Base-by-base conservation (phyloP, 2,888 invertebrate genomes). In the Agrotis clavis region DNA sequence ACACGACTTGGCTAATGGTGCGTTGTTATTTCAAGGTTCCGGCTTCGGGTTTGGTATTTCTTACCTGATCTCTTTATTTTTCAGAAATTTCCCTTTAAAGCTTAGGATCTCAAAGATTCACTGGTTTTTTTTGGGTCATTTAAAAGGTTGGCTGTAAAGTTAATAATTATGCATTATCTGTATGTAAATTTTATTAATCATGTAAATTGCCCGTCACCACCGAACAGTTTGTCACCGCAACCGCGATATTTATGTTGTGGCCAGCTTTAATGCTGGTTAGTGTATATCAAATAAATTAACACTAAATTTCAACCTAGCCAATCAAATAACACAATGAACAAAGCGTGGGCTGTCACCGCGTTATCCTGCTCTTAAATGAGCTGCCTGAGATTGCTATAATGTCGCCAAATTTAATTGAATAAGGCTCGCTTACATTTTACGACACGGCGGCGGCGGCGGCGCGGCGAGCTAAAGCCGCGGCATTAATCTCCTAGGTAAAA, bases 391-490 rank as follows among this genome's bases (percentile, higher is more conserved):
- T 94, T 93, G 95, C 94, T 94, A 94, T 95, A 94, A 95, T 94
- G 93, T 93, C 93, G 92, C 93, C 91, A 89, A 93, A 93, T 96
- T 95, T 95, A 96, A 96, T 96, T 94, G 94, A 96, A 96, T 95
- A 94, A 94, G 93, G 93, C 90, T 95, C 94, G 95, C 93, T 95
- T 94, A 95, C 94, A 95, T 94, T 95, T 96, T 93, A 94, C 92
- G 94, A 93, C 92, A 90, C 90, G 90, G 89, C 90, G 90, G 89
- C 88, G 79, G 90, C 90, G 90, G 89, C 90, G 90, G 89, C 88
- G 79, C 81, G 87, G 87, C 88, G 88, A 85, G 89, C 86, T 90
- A 92, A 95, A 94, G 92, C 92, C 94, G 86, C 91, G 90, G 91
- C 92, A 93, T 95, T 95, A 95, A 96, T 95, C 95, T 94, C 88